Evolutionary conservation across 2,797 vertebrate species (phyloP), one percentile per base, ranked within the genome.

Genomic region (Bufotes viridis): DNA sequence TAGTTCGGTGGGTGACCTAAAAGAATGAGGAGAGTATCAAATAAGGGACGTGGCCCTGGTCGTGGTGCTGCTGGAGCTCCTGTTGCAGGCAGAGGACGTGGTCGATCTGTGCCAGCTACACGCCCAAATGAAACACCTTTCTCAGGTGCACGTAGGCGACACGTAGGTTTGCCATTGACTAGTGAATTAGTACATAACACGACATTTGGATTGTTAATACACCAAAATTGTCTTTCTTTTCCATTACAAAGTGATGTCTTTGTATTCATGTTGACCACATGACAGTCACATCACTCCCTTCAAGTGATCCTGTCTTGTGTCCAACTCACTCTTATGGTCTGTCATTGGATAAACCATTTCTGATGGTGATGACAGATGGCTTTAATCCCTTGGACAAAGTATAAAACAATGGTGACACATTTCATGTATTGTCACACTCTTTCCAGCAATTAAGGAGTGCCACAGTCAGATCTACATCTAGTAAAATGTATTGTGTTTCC

Each of bases 321-420:
- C 82, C 57, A 51, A 26, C 57, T 75, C 70, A 61, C 82, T 49
- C 55, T 61, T 63, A 42, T 76, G 70, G 82, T 57, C 34, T 76
- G 34, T 61, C 57, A 42, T 76, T 63, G 82, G 70, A 84, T 84
- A 76, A 76, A 76, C 82, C 82, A 63, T 76, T 49, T 76, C n/a
- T 75, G 57, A 58, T 49, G 57, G 70, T 76, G 70, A 84, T 84
- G 34, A 84, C 82, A 76, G 57, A 60, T 84, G 57, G 1, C 82
- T 76, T 34, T 76, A 49, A 84, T 84, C 55, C 82, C 17, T 24
- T n/a, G 13, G 82, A 84, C 51, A 60, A 49, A 76, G 26, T 29
- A 42, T 72, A 76, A 76, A 61, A 76, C 57, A 20, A 84, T n/a
- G 20, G 70, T 49, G 57, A 76, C 55, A 26, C 69, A 49, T 42